Evolutionary conservation across 2,888 invertebrate genomes (phyloP).

Genomic region (Marronus borbonicus): DNA sequence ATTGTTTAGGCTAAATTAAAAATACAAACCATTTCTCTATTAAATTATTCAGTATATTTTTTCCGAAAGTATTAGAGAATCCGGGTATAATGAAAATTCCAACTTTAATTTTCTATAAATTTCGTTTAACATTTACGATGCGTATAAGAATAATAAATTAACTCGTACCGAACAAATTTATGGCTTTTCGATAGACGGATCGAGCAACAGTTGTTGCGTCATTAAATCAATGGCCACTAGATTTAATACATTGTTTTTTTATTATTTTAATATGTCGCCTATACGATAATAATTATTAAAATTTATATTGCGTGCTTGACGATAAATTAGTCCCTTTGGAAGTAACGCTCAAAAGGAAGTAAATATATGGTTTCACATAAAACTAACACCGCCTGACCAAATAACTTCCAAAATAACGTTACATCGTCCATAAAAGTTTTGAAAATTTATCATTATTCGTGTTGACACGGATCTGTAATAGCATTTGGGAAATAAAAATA

Average conservation of each 20-base stretch:
- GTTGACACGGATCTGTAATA: slow-evolving; percentile 40
- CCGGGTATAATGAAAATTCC: slow-evolving; percentile 11
- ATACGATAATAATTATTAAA: slow-evolving; percentile 34
- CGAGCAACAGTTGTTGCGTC: slow-evolving; percentile 41
- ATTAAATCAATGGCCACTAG: slow-evolving; percentile 21
- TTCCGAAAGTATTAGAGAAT: too few species aligned
- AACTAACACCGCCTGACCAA: slow-evolving; percentile 1
- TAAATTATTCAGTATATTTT: too few species aligned
- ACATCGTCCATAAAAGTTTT: slow-evolving; percentile 33
- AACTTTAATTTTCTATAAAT: slow-evolving; percentile 33
- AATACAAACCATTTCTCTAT: too few species aligned
- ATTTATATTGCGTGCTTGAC: slow-evolving; percentile 30
- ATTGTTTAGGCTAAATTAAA: background rate
- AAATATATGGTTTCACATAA: background rate
- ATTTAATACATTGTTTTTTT: slow-evolving; percentile 5
- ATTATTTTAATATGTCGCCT: slow-evolving; percentile 17
- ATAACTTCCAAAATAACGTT: slow-evolving; percentile 38
- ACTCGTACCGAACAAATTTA: slow-evolving; percentile 22
- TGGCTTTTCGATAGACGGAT: slow-evolving; percentile 22
- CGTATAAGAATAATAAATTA: slow-evolving; percentile 23
- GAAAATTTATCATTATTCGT: slow-evolving; percentile 43
- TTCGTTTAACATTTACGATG: slow-evolving; percentile 16
- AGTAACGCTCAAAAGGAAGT: slow-evolving; percentile 15
- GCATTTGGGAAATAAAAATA: slow-evolving; percentile 26
- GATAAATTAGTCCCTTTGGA: slow-evolving; percentile 31